phyloP scores from a whole-genome alignment of 1,140 invertebrate species.

The Drosophila oshimai region DNA sequence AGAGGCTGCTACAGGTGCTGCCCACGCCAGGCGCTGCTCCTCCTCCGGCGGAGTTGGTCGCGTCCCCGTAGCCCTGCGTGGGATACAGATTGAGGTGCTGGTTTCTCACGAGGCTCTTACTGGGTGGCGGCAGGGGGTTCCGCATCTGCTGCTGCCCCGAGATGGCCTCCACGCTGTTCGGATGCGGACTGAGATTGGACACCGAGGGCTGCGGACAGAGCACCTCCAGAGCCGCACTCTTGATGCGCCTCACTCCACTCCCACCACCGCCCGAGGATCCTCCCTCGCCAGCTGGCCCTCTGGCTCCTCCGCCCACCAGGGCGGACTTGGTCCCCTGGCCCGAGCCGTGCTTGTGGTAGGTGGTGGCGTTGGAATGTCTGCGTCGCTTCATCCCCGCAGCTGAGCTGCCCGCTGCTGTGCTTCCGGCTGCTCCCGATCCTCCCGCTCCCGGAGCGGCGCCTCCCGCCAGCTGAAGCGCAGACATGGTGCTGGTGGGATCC shows the following conservation, averaged over 20 bases:
- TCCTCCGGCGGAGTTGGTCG: constrained; percentile 10
- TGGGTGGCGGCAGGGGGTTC: constrained; percentile 86
- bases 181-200: constrained; percentile 86
- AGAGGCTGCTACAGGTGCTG: constrained; percentile 84
- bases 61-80: constrained; percentile 45
- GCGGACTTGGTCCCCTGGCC: constrained; percentile 41
- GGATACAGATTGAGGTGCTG: constrained; percentile 87
- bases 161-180: constrained; percentile 87
- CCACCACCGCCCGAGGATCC: neutral
- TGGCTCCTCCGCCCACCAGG: constrained; percentile 1
- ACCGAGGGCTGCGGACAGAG: constrained; percentile 86
- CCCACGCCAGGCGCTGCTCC: constrained; percentile 7
- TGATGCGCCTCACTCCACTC: constrained; percentile 85
- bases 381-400: constrained; percentile 79
- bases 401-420: neutral
- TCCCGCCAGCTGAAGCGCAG: constrained; percentile 84
- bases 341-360: constrained; percentile 55
- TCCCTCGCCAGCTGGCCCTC: constrained; percentile 36
- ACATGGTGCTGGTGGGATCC: constrained; percentile 85
- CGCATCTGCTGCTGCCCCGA: constrained; percentile 85
- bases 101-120: constrained; percentile 86
- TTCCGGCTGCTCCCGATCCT: neutral
- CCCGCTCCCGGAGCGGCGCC: neutral
- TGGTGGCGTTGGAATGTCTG: constrained; percentile 86
- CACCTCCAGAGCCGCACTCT: constrained; percentile 87